Evolutionary conservation across 2,888 invertebrate genomes (phyloP), one percentile per base, ranked within the genome.

Genomic region (Eupithecia subfuscata): DNA sequence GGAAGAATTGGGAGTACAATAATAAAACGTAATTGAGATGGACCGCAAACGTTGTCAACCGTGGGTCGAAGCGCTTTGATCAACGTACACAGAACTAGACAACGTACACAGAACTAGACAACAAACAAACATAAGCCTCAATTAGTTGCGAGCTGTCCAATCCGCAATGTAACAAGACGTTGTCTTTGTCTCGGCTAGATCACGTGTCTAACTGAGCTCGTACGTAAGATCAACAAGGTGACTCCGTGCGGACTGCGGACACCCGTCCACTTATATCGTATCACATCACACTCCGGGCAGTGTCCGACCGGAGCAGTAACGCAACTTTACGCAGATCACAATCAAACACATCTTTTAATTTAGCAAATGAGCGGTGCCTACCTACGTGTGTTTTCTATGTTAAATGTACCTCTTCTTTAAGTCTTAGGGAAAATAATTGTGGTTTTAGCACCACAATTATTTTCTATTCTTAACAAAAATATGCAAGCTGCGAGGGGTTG

Each of bases 181-280:
- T 14, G 70, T 69, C 69, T 37, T 69, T 69, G 69, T 52, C 52
- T 52, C 69, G 9, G 69, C 30, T 25, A 48, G 40, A 48, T 74
- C 25, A 63, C n/a, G 63, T 69, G 70, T 64, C 64, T 74, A 25
- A 48, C 37, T 64, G 74, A 60, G 18, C 45, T 37, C 56, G 43
- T 71, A 63, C 71, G 71, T 68, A 63, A 63, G 69, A 75, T 75
- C 75, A 71, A 71, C 71, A 63, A 63, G 68, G 68, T 75, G 71
- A 68, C 71, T 71, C 68, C 71, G 70, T 40, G 25, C 63, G 22
- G 70, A 68, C 70, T 40, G 25, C 63, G 22, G 70, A 68, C 70
- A 70, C 56, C 43, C 68, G 71, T 71, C 71, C 70, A 75, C 71
- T 75, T 65, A 48, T 71, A 69, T 74, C 73, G 48, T 64, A 63